A percentile compares a stretch with the other conserved stretches of the same genome.
These are phyloP conservation scores for Baccha elongata DNA, from an alignment of 2,888 invertebrate genomes.

Conservation along the genomic window DNA sequence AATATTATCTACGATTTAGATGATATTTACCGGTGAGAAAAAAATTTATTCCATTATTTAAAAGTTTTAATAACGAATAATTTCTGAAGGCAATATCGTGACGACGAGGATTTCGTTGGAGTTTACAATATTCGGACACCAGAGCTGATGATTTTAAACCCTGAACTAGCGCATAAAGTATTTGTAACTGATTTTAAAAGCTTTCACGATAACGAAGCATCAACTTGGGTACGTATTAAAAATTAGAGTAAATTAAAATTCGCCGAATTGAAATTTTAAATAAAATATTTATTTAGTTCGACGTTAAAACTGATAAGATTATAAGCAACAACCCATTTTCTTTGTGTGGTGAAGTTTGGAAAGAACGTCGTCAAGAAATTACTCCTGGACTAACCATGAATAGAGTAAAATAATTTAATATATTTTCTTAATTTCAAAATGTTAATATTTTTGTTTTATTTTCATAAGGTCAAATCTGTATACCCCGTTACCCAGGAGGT, in stretches of 20 bases:
- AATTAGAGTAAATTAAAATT: no score
- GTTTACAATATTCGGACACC: conserved; percentile 80
- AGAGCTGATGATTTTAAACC: conserved; percentile 79
- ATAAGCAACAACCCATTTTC: conserved; percentile 83
- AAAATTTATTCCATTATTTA: background rate
- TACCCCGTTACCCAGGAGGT: conserved; percentile 83
- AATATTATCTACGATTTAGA: conserved; percentile 79
- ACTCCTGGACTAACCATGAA: conserved; percentile 83
- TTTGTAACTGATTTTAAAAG: conserved; percentile 81
- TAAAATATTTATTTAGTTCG: conserved; percentile 75
- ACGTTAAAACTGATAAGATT: conserved; percentile 82
- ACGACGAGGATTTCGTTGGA: conserved; percentile 80
- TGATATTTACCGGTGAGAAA: conserved; percentile 80
- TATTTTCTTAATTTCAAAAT: background rate
- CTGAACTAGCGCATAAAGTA: conserved; percentile 79
- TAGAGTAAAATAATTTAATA: conserved; percentile 78
- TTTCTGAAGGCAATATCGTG: conserved; percentile 76
- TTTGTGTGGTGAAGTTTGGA: conserved; percentile 83
- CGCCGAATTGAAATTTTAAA: background rate
- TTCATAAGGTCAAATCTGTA: conserved; percentile 81
- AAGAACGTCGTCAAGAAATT: conserved; percentile 82
- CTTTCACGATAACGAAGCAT: conserved; percentile 80
- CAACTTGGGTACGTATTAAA: conserved; percentile 75
- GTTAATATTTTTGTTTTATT: background rate
- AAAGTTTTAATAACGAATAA: background rate